Evolutionary conservation across 2,113 vertebrate genomes (phyloP).

Genomic region (chimpanzee (Pan troglodytes)): NHGRI_mPanTro3-v2.1_pri NC_072402.2:44941501-44942000

Average conservation of each 20-base stretch:
- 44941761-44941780: slow-evolving; percentile 5
- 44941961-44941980: too few species aligned
- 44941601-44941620: neutral
- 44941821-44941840: too few species aligned
- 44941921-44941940: too few species aligned
- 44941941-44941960: too few species aligned
- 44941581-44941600: neutral
- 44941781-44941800: neutral
- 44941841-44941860: too few species aligned
- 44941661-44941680: neutral
- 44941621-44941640: neutral
- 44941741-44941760: neutral
- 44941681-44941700: neutral
- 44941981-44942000: too few species aligned
- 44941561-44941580: neutral
- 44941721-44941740: neutral
- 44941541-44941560: neutral
- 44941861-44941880: too few species aligned
- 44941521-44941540: neutral
- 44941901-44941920: too few species aligned
- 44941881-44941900: too few species aligned
- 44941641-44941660: neutral
- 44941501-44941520: neutral
- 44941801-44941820: neutral
- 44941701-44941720: neutral